Evolutionary conservation across 1,140 invertebrate genomes (phyloP).

Genomic region (Geopemphigus sp.): DNA sequence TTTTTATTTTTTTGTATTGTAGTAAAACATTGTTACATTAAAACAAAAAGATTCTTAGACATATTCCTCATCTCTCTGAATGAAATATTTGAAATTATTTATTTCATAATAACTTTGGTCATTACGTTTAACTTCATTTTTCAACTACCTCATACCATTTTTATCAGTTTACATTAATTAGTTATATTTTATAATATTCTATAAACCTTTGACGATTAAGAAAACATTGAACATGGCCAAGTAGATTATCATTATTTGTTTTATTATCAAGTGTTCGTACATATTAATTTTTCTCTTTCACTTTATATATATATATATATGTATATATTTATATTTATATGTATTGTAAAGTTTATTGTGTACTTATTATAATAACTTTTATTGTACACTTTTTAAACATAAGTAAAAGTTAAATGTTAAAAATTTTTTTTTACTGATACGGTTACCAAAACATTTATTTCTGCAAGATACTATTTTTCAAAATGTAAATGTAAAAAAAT

Average conservation of each 20-base stretch:
- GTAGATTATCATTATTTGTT: background rate
- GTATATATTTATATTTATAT: too few species aligned
- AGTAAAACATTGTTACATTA: too few species aligned
- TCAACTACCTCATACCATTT: conserved; percentile 30
- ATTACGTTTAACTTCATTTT: conserved; percentile 8
- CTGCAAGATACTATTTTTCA: conserved; percentile 41
- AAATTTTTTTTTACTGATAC: conserved; percentile 37
- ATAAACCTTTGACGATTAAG: background rate
- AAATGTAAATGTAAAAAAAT: conserved; percentile 29
- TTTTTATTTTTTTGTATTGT: too few species aligned
- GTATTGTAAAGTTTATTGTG: conserved; percentile 16
- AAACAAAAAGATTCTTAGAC: conserved; percentile 3
- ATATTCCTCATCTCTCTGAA: background rate
- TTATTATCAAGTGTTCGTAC: conserved; percentile 28
- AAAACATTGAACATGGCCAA: background rate
- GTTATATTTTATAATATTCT: conserved; percentile 8
- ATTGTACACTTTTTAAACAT: conserved; percentile 21
- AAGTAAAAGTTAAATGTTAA: conserved; percentile 23
- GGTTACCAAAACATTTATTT: conserved; percentile 40
- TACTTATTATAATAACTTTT: conserved; percentile 34
- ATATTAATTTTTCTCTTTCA: too few species aligned
- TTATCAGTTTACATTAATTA: background rate
- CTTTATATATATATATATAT: too few species aligned
- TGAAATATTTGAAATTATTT: background rate
- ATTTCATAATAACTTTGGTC: background rate